phyloP scores from a whole-genome alignment of 2,797 vertebrate genomes.

The Catharus ustulatus region DNA sequence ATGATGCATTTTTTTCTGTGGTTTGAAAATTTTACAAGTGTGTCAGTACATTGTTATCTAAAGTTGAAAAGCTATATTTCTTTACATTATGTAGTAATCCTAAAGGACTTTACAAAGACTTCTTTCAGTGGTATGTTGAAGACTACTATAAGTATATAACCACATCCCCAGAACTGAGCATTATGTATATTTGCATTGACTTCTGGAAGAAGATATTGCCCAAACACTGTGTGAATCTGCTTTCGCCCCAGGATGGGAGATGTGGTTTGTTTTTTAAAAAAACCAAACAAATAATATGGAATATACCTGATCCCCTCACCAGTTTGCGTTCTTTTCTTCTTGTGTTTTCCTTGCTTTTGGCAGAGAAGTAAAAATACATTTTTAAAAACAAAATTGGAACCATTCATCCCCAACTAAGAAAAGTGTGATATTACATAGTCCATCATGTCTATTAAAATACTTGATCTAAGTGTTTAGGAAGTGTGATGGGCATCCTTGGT shows the following conservation, averaged over 20 bases:
- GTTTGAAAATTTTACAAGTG: not conserved
- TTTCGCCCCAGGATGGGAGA: not conserved
- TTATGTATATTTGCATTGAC: not conserved
- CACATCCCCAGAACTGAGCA: not conserved
- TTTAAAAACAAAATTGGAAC: not conserved
- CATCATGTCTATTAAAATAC: not conserved
- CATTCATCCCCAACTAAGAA: not conserved
- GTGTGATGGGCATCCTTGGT: not conserved
- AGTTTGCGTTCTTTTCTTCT: not conserved
- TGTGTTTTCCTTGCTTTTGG: not conserved
- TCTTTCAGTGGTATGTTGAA: not conserved
- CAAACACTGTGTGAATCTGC: not conserved
- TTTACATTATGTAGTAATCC: not conserved
- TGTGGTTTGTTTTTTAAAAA: not conserved
- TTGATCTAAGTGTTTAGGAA: not conserved
- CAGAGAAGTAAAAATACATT: not conserved
- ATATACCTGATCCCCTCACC: not conserved
- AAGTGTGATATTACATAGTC: not conserved
- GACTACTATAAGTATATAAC: not conserved
- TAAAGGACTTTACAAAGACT: not conserved
- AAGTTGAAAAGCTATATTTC: not conserved
- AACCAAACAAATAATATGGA: not conserved
- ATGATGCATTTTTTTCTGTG: not conserved
- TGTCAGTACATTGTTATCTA: not conserved
- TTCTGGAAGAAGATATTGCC: not conserved